A percentile compares a stretch with the other conserved stretches of the same genome.
Conservation (phyloP, 1,140 invertebrate species). For the Drosophila bocki region DNA sequence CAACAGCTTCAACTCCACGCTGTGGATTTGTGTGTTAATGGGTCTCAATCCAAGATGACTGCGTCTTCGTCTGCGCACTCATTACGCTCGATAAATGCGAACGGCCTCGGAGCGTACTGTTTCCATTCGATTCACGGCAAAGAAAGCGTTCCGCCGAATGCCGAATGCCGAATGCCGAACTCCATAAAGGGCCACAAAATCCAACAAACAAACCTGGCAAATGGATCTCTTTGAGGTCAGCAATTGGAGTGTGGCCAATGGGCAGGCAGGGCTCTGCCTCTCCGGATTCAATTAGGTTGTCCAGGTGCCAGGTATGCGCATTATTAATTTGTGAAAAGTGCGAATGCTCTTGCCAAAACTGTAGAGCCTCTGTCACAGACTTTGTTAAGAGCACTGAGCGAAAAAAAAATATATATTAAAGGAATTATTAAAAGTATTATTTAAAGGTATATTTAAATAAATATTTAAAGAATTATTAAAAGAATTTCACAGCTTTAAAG, state of each 20-base stretch:
- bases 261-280: not conserved
- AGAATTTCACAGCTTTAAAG: too few species aligned
- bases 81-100: slow-evolving; percentile 68
- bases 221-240: slow-evolving; percentile 64
- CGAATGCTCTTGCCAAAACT: slow-evolving; percentile 33
- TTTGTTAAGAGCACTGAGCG: slow-evolving; percentile 1
- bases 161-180: slow-evolving; percentile 34
- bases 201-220: slow-evolving; percentile 26
- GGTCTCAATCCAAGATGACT: slow-evolving; percentile 22
- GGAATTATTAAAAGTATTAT: too few species aligned
- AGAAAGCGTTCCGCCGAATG: slow-evolving; percentile 68
- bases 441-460: too few species aligned
- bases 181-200: slow-evolving; percentile 28
- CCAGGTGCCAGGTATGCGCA: slow-evolving; percentile 30
- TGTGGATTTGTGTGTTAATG: slow-evolving; percentile 59
- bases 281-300: slow-evolving; percentile 44
- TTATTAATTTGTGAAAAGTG: slow-evolving; percentile 52
- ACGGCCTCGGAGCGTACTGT: slow-evolving; percentile 36
- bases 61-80: slow-evolving; percentile 17
- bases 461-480: too few species aligned
- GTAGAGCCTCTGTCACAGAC: slow-evolving; percentile 8
- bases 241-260: slow-evolving; percentile 49
- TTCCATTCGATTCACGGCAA: slow-evolving; percentile 33
- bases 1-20: slow-evolving; percentile 16
- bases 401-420: not conserved